A percentile compares a stretch with the other conserved stretches of the same genome.
These are phyloP conservation scores for Grantiella picta DNA, from an alignment of 2,113 vertebrate genomes.

Conservation along the genomic window DNA sequence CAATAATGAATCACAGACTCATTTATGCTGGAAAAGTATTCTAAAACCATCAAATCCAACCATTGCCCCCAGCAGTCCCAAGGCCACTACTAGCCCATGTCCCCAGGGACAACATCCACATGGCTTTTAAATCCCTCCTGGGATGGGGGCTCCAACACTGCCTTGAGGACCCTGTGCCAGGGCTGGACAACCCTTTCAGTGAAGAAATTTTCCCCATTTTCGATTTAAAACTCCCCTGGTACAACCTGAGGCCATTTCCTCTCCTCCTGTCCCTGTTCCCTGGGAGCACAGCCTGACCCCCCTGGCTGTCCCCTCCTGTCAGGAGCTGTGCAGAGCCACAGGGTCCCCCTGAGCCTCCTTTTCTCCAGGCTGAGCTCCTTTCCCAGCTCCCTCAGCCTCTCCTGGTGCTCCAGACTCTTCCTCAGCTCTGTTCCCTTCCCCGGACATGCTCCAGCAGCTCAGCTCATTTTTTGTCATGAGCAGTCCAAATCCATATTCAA, in stretches of 20 bases:
- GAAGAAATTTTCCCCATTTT: background rate
- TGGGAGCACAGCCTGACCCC: background rate
- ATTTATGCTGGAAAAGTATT: background rate
- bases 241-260: accelerated
- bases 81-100: background rate
- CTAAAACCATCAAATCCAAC: background rate
- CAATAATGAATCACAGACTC: background rate
- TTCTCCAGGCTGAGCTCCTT: background rate
- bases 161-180: background rate
- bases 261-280: background rate
- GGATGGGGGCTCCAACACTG: accelerated
- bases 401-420: background rate
- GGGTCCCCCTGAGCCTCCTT: background rate
- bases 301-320: background rate
- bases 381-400: background rate
- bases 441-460: background rate
- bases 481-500: background rate
- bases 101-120: background rate
- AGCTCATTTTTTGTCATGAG: accelerated
- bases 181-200: accelerated
- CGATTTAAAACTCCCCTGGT: background rate
- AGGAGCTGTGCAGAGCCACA: background rate
- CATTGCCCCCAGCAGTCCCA: background rate
- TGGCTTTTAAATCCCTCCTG: accelerated
- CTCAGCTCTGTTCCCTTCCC: background rate